Evolutionary conservation across 1,140 invertebrate genomes (phyloP).

Genomic region (Rhagoletis pomonella): DNA sequence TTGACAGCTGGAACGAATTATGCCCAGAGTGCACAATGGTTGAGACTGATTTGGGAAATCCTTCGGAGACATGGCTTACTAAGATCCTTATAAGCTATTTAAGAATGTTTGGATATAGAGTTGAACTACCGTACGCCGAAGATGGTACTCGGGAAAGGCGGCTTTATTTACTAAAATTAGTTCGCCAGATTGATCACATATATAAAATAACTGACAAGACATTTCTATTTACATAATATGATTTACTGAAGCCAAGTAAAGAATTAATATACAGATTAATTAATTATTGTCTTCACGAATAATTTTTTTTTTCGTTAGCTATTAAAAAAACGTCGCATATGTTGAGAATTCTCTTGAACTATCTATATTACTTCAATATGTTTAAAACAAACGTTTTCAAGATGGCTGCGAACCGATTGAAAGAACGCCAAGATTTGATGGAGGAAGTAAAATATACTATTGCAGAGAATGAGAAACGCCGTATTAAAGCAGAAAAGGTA

Average conservation of each 20-base stretch:
- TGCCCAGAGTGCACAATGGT: conserved; percentile 33
- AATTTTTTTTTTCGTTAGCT: neutral
- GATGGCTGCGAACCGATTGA: conserved; percentile 8
- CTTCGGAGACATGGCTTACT: neutral
- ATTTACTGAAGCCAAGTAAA: conserved; percentile 20
- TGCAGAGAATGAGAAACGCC: conserved; percentile 2
- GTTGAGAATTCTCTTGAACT: conserved; percentile 28
- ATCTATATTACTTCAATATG: conserved; percentile 21
- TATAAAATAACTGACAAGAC: conserved; percentile 37
- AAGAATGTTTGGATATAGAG: conserved; percentile 32
- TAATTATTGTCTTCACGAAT: neutral
- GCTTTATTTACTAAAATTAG: conserved; percentile 16
- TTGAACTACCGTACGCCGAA: neutral
- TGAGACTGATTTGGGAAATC: neutral
- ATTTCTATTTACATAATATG: conserved; percentile 30
- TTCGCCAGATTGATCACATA: conserved; percentile 17
- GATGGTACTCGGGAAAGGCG: neutral
- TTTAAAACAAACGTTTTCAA: conserved; percentile 38
- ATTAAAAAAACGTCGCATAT: conserved; percentile 29
- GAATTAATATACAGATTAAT: no score
- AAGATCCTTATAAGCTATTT: conserved; percentile 24
- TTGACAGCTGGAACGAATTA: conserved; percentile 39
- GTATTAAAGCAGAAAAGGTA: conserved; percentile 9
- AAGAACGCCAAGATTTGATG: conserved; percentile 18
- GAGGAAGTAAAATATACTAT: neutral